These are phyloP conservation scores for Brevimyrus niger DNA, from an alignment of 2,113 vertebrate genomes.

Conservation along the genomic window DNA sequence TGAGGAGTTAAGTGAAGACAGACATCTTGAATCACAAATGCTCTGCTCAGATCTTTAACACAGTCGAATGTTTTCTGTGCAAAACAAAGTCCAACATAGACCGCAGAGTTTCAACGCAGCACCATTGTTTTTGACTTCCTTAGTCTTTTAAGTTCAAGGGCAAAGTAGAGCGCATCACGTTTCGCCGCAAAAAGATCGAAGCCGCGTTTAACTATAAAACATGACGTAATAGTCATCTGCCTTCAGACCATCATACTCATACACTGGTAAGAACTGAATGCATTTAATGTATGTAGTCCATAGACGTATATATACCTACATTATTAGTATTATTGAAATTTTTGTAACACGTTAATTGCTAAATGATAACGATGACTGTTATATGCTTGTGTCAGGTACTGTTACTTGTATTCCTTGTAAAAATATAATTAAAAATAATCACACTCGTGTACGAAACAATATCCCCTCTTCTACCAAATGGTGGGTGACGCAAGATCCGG, in stretches of 20 bases:
- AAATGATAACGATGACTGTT: not conserved
- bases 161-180: not conserved
- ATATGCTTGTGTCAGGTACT: not conserved
- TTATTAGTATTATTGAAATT: not conserved
- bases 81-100: not conserved
- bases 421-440: not conserved
- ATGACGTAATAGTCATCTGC: not conserved
- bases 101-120: not conserved
- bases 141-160: not conserved
- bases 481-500: constrained; percentile 39
- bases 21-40: not conserved
- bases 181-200: not conserved
- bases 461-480: not conserved
- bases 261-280: not conserved
- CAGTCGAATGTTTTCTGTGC: not conserved
- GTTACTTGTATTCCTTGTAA: not conserved
- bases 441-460: not conserved
- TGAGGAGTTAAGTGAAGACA: not conserved
- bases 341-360: not conserved
- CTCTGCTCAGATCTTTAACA: not conserved
- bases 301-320: not conserved
- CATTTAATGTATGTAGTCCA: not conserved
- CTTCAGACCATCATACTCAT: not conserved
- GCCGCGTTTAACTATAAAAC: not conserved
- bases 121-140: not conserved